Evolutionary conservation across 92 coral and sea anemone species (phyloP).

Genomic region (Hydrozoanthus gracilis): DNA sequence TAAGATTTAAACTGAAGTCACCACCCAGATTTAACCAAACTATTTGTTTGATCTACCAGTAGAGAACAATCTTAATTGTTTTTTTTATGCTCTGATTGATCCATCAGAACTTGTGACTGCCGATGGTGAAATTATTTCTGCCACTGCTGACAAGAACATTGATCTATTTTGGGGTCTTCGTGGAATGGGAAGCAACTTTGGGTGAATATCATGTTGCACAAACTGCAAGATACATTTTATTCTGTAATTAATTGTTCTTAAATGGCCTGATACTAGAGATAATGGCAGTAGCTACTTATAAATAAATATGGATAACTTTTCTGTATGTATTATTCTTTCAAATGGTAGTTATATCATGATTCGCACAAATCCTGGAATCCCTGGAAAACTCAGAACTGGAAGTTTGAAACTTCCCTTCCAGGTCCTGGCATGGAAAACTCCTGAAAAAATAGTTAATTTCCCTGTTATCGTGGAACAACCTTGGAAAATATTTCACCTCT

Average conservation of each 20-base stretch:
- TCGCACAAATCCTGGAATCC: too few relatives aligned
- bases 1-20: too few relatives aligned
- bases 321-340: neutral
- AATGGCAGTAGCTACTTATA: too few relatives aligned
- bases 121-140: slow-evolving; percentile 72
- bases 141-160: slow-evolving; percentile 72
- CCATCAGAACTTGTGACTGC: slow-evolving; percentile 74
- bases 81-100: neutral
- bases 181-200: slow-evolving; percentile 90
- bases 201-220: slow-evolving; percentile 56
- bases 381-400: too few relatives aligned
- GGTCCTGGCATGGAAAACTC: too few relatives aligned
- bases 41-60: too few relatives aligned
- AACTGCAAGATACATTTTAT: neutral
- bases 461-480: too few relatives aligned
- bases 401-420: too few relatives aligned
- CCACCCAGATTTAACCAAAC: too few relatives aligned
- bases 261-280: neutral
- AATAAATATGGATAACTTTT: neutral
- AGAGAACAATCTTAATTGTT: too few relatives aligned
- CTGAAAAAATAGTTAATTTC: too few relatives aligned
- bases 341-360: neutral
- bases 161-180: slow-evolving; percentile 97
- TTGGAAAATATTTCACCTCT: too few relatives aligned
- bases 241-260: neutral